phyloP scores from a whole-genome alignment of 2,113 vertebrate genomes.

The Oxygymnocypris stewartii region DNA sequence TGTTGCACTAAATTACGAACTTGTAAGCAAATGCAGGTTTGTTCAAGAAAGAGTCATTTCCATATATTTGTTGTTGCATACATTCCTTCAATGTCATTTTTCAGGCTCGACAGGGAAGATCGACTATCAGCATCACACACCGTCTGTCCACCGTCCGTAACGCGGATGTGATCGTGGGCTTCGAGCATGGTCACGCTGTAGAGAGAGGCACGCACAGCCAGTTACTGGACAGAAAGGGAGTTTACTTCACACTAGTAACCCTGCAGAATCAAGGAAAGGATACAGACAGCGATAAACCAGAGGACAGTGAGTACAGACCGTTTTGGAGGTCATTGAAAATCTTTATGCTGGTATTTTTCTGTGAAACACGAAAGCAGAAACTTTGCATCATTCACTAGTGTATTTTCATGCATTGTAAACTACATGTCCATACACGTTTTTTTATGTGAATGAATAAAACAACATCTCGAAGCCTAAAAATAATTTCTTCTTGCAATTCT shows the following conservation, averaged over 20 bases:
- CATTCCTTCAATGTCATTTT: background rate
- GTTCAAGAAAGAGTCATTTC: background rate
- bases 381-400: background rate
- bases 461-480: too few species aligned
- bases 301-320: slow-evolving; percentile 48
- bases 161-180: slow-evolving; percentile 77
- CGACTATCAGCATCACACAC: slow-evolving; percentile 78
- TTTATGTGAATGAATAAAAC: background rate
- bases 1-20: too few species aligned
- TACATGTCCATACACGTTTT: background rate
- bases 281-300: slow-evolving; percentile 44
- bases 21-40: background rate
- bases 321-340: background rate
- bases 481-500: too few species aligned
- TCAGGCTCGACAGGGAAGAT: slow-evolving; percentile 75
- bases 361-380: background rate
- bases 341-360: background rate
- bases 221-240: slow-evolving; percentile 72
- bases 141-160: slow-evolving; percentile 78
- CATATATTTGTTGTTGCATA: background rate
- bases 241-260: slow-evolving; percentile 79
- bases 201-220: slow-evolving; percentile 75
- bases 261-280: slow-evolving; percentile 71
- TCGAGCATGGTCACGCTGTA: slow-evolving; percentile 75
- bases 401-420: background rate